Conservation (phyloP, 1,140 invertebrate genomes). For the Delia radicum region DNA sequence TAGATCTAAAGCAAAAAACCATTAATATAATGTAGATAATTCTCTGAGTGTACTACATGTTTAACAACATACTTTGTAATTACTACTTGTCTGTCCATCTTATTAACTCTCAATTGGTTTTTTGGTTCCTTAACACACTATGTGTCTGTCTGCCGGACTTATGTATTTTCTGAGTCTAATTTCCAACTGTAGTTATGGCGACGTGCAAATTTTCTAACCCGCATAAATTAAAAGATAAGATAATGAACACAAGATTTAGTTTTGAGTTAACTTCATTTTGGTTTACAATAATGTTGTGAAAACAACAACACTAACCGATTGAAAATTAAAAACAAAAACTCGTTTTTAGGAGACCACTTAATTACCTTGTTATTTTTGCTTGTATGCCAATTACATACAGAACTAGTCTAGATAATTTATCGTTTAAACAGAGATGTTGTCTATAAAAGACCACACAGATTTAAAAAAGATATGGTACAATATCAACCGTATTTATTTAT, state of each 20-base stretch:
- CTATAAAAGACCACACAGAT: not conserved
- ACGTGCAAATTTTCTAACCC: not conserved
- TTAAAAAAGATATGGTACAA: too few species aligned
- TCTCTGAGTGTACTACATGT: not conserved
- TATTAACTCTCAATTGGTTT: not conserved
- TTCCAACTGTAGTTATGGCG: not conserved
- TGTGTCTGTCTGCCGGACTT: not conserved
- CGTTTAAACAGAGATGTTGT: not conserved
- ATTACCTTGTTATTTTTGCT: not conserved
- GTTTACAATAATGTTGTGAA: slow-evolving; percentile 1
- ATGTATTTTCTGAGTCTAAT: not conserved
- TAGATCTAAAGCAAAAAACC: too few species aligned
- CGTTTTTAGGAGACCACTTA: not conserved
- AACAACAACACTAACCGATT: not conserved
- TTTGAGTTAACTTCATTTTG: not conserved
- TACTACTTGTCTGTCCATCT: not conserved
- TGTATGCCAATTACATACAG: not conserved
- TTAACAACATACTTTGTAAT: not conserved
- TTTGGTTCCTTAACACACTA: not conserved
- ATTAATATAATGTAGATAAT: too few species aligned
- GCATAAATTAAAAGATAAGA: slow-evolving; percentile 5
- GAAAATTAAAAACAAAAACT: not conserved
- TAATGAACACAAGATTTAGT: slow-evolving; percentile 1
- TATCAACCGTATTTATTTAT: too few species aligned
- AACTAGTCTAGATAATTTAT: slow-evolving; percentile 1